Evolutionary conservation across 2,888 invertebrate genomes (phyloP).

Genomic region (Amiota minor): DNA sequence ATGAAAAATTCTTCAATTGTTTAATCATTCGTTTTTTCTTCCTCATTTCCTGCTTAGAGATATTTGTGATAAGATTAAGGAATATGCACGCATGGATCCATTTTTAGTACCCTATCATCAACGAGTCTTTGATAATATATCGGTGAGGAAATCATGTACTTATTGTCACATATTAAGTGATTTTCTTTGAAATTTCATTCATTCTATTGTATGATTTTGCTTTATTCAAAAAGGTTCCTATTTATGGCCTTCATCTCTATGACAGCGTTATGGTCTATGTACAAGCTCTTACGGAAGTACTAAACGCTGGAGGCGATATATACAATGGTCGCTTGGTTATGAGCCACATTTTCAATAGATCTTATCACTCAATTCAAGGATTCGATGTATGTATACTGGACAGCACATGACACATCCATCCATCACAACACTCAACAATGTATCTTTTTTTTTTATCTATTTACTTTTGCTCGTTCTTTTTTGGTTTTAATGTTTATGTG

Average conservation of each 20-base stretch:
- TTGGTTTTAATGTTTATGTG: background rate
- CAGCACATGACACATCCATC: background rate
- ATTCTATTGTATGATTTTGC: background rate
- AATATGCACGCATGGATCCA: constrained; percentile 81
- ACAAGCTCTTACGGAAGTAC: constrained; percentile 83
- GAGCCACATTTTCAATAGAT: constrained; percentile 82
- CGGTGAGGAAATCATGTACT: constrained; percentile 71
- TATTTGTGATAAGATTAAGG: constrained; percentile 81
- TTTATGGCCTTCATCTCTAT: constrained; percentile 88
- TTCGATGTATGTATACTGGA: constrained; percentile 77
- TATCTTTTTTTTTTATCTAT: background rate
- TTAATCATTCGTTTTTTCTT: background rate
- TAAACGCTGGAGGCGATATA: constrained; percentile 80
- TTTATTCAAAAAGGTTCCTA: constrained; percentile 78
- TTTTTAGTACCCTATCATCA: constrained; percentile 87
- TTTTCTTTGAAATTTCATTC: background rate
- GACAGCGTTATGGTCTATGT: constrained; percentile 93
- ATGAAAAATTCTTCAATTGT: background rate
- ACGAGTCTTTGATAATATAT: constrained; percentile 81
- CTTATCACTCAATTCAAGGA: constrained; percentile 85
- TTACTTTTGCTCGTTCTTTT: background rate
- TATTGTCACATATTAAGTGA: background rate
- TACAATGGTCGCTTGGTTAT: constrained; percentile 85
- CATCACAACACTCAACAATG: constrained; percentile 13
- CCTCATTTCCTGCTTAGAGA: constrained; percentile 73